Conservation (phyloP, 1,140 invertebrate species). For the Halesus radiatus region DNA sequence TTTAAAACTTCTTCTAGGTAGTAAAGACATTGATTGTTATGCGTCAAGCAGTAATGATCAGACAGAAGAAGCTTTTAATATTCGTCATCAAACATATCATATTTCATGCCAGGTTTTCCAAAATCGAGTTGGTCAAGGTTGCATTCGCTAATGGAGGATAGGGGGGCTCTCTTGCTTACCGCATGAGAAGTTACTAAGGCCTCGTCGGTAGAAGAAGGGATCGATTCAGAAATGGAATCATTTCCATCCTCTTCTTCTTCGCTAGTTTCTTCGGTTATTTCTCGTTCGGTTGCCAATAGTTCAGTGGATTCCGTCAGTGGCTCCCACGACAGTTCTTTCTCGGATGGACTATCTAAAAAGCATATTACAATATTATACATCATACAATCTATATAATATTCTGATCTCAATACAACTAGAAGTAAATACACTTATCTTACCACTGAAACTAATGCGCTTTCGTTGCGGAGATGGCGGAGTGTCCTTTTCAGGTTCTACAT, state of each 20-base stretch:
- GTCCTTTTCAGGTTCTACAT: slow-evolving; percentile 47
- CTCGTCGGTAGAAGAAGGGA: slow-evolving; percentile 57
- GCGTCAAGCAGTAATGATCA: neutral
- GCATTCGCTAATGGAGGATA: slow-evolving; percentile 64
- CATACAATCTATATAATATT: too few relatives aligned
- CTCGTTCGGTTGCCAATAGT: slow-evolving; percentile 68
- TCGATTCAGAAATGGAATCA: slow-evolving; percentile 38
- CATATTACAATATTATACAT: neutral
- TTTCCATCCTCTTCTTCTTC: slow-evolving; percentile 64
- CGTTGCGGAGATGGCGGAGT: slow-evolving; percentile 46
- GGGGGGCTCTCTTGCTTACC: slow-evolving; percentile 64
- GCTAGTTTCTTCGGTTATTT: slow-evolving; percentile 70
- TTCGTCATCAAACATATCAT: slow-evolving; percentile 50
- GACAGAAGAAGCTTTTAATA: slow-evolving; percentile 32
- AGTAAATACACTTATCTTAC: slow-evolving; percentile 43
- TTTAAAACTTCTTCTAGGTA: too few relatives aligned
- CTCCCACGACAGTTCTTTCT: slow-evolving; percentile 69
- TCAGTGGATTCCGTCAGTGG: slow-evolving; percentile 69
- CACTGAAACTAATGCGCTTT: slow-evolving; percentile 60
- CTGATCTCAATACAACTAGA: too few relatives aligned
- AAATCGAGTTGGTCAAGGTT: slow-evolving; percentile 59
- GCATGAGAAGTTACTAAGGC: slow-evolving; percentile 58
- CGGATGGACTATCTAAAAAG: slow-evolving; percentile 62
- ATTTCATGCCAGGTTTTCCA: slow-evolving; percentile 47
- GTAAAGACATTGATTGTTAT: too few relatives aligned